Conservation (phyloP, 2,888 invertebrate genomes). For the Ptychoptera albimana region DNA sequence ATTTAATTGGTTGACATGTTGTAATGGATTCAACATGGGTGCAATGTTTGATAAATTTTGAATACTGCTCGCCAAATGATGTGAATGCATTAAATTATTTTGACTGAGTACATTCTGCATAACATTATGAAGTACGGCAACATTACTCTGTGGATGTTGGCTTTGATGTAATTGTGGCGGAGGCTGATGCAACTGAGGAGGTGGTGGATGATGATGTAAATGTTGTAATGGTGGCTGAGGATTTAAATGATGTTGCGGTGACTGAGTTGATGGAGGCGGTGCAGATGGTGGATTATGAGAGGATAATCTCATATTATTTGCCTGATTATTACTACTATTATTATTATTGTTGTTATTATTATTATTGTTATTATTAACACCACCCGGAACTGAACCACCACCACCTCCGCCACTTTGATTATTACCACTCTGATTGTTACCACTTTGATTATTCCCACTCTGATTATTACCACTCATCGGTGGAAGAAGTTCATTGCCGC, state of each 20-base stretch:
- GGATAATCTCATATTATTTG: too few relatives aligned
- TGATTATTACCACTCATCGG: background rate
- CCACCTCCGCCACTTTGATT: background rate
- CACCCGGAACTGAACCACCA: background rate
- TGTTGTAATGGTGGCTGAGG: slow-evolving; percentile 11
- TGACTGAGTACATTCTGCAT: slow-evolving; percentile 22
- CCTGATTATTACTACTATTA: too few relatives aligned
- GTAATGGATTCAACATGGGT: slow-evolving; percentile 14
- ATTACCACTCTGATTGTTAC: background rate
- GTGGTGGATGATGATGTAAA: slow-evolving; percentile 13
- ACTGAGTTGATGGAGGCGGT: slow-evolving; percentile 7
- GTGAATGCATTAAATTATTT: slow-evolving; percentile 21
- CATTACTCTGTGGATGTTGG: slow-evolving; percentile 5
- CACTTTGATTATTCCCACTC: background rate
- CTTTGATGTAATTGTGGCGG: slow-evolving; percentile 10
- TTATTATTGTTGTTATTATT: too few relatives aligned
- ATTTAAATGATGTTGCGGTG: slow-evolving; percentile 10
- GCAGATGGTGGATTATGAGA: too few relatives aligned
- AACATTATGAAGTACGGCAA: slow-evolving; percentile 17
- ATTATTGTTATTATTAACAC: background rate
- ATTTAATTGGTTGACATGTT: slow-evolving; percentile 9
- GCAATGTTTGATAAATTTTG: slow-evolving; percentile 16
- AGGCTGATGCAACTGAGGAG: slow-evolving; percentile 12
- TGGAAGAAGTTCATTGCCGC: slow-evolving; percentile 5
- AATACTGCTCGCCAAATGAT: background rate